Base-by-base conservation (phyloP, 2,888 invertebrate genomes). In the Suillia variegata region DNA sequence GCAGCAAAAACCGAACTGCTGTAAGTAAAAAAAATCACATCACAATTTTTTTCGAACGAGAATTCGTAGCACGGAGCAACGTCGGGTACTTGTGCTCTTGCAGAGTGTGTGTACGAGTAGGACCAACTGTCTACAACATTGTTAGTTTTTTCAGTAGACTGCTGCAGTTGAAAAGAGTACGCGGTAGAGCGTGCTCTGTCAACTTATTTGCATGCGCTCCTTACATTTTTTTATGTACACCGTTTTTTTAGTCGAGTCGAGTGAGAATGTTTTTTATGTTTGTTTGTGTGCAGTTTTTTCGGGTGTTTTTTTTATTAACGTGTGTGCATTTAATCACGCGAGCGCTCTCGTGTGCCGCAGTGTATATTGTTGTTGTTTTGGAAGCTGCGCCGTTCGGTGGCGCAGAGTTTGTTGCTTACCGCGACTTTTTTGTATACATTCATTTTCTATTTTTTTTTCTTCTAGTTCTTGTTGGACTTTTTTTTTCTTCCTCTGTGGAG, bases 1-100 rank as follows among this genome's bases (percentile, higher is more conserved):
- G 70, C n/a, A n/a, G 79, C 80, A 80, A 79, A 81, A 82, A 81
- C 77, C 78, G 73, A 75, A 81, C 79, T 81, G 80, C 68, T 72
- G 68, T 66, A n/a, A 70, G 70, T 69, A 80, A 80, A 81, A 77
- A 80, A 80, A 79, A 74, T 69, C 67, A 74, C 67, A 59, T 64
- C 67, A 65, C 54, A 55, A 66, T 68, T 75, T 75, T 75, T 75
- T 74, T 70, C 66, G n/a, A n/a, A n/a, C n/a, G 47, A 62, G 42
- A 47, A 54, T 58, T 58, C 49, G 60, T 53, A 26, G n/a, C n/a
- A n/a, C n/a, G n/a, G n/a, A n/a, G n/a, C n/a, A n/a, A n/a, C n/a
- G n/a, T n/a, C n/a, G n/a, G n/a, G n/a, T n/a, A n/a, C n/a, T n/a
- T n/a, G n/a, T n/a, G n/a, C n/a, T n/a, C n/a, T n/a, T n/a, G n/a